Percentiles rank a stretch among this genome's conserved stretches.
Evolutionary conservation across 2,113 vertebrate genomes (phyloP).

Genomic region (Hylia prasina): DNA sequence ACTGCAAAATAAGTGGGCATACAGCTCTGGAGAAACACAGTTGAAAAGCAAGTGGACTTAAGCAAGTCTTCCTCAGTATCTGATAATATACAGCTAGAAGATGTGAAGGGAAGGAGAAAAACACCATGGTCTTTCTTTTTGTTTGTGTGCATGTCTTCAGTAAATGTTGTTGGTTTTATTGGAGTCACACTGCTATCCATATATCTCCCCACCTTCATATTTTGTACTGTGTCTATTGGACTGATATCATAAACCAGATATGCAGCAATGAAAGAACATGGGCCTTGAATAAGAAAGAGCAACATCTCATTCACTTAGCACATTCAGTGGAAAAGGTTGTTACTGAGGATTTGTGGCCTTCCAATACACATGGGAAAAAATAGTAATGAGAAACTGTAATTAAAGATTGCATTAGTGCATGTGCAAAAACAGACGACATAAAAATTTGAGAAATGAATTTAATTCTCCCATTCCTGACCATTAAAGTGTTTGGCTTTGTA

Average conservation of each 20-base stretch:
- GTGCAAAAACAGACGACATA: conserved; percentile 1
- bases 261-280: neutral
- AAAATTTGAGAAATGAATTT: conserved; percentile 23
- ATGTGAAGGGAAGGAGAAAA: neutral
- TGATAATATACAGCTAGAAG: neutral
- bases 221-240: neutral
- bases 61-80: neutral
- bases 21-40: neutral
- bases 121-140: neutral
- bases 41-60: neutral
- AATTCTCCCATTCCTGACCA: neutral
- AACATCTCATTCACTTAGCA: neutral
- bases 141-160: neutral
- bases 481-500: conserved; percentile 44
- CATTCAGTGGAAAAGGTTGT: neutral
- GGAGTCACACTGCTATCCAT: neutral
- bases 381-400: neutral
- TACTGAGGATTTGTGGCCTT: neutral
- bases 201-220: neutral
- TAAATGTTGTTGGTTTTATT: neutral
- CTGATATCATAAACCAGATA: neutral
- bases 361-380: neutral
- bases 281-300: neutral
- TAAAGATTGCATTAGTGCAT: neutral
- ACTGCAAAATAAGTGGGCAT: neutral